Evolutionary conservation across 2,113 vertebrate species (phyloP).

Genomic region (Gopherus evgoodei): DNA sequence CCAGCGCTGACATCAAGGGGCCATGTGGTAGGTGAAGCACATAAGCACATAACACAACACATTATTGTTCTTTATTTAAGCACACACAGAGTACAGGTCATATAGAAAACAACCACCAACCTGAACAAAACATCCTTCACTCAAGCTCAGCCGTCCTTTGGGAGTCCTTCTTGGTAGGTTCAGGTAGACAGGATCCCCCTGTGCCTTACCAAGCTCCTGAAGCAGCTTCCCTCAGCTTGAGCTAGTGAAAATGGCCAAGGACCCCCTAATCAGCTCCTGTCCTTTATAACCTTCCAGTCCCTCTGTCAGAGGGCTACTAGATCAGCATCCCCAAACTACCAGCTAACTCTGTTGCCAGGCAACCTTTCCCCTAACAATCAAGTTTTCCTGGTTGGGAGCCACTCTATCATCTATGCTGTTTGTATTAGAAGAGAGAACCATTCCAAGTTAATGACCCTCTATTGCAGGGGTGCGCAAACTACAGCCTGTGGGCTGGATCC

Average conservation of each 20-base stretch:
- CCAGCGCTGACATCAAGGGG: neutral
- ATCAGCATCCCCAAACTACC: neutral
- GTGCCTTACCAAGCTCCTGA: neutral
- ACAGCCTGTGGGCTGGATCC: no score
- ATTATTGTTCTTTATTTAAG: neutral
- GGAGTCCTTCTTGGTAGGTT: neutral
- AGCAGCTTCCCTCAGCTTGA: neutral
- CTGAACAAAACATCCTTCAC: neutral
- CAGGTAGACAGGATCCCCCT: neutral
- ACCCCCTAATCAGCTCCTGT: neutral
- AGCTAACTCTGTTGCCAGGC: neutral
- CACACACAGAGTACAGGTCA: neutral
- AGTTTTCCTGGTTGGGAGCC: neutral
- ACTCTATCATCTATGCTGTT: neutral
- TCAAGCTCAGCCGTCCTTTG: neutral
- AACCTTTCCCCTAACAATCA: neutral
- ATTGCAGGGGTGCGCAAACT: no score
- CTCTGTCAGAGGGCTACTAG: neutral
- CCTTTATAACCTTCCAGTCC: neutral
- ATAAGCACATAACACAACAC: neutral
- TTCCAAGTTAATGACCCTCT: neutral
- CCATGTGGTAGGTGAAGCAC: neutral
- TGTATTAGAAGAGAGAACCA: neutral
- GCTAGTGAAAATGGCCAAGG: neutral
- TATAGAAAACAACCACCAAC: neutral